These are phyloP conservation scores for Notechis scutatus DNA, from an alignment of 2,113 vertebrate genomes.

Conservation along the genomic window DNA sequence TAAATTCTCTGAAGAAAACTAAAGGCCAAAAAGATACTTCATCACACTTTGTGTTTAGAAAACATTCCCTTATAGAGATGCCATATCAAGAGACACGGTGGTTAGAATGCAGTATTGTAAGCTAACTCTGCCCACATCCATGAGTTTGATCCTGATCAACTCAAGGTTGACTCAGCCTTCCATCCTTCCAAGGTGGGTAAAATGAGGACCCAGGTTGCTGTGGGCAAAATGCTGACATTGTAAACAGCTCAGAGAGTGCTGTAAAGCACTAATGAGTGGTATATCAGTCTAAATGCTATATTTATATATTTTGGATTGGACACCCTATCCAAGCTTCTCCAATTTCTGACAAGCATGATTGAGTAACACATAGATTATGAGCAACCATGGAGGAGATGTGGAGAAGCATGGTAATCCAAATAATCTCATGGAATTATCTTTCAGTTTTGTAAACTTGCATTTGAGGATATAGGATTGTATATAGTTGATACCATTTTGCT, in stretches of 20 bases:
- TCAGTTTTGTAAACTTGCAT: background rate
- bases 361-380: background rate
- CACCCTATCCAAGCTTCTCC: background rate
- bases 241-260: background rate
- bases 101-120: background rate
- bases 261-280: background rate
- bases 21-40: constrained; percentile 63
- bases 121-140: too few relatives aligned
- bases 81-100: background rate
- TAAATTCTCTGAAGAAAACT: constrained; percentile 62
- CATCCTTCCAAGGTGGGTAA: background rate
- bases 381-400: background rate
- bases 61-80: constrained; percentile 60
- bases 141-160: background rate
- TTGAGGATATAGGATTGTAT: background rate
- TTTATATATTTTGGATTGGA: background rate
- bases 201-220: background rate
- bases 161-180: background rate
- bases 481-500: background rate
- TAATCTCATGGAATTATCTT: background rate
- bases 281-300: background rate
- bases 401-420: background rate
- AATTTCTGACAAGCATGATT: background rate
- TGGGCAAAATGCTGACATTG: background rate
- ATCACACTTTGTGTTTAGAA: constrained; percentile 64